A percentile compares a stretch with the other conserved stretches of the same genome.
Conservation (phyloP, 1,140 invertebrate genomes). For the Drosophila kohkoa region DNA sequence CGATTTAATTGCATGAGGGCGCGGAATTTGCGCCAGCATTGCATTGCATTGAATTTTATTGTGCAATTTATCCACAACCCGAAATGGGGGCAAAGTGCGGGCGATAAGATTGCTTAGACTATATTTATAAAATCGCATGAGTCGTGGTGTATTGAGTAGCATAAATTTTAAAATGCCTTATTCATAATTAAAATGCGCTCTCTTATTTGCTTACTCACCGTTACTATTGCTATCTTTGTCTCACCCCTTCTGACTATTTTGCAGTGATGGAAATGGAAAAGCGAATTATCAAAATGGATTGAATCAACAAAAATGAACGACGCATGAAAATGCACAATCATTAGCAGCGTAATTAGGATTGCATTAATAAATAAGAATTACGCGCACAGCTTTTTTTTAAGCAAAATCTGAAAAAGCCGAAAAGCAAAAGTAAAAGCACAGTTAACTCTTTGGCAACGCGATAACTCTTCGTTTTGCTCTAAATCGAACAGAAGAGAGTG, state of each 20-base stretch:
- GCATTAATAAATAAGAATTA: constrained; percentile 15
- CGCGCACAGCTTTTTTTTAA: background rate
- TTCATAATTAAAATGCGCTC: constrained; percentile 16
- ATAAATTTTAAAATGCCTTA: background rate
- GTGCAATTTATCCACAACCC: constrained; percentile 37
- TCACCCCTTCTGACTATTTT: constrained; percentile 16
- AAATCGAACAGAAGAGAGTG: constrained; percentile 29
- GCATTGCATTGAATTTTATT: constrained; percentile 45
- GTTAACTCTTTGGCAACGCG: constrained; percentile 30
- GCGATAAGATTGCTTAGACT: background rate
- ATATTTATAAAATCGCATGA: constrained; percentile 1
- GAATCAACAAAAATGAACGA: constrained; percentile 31
- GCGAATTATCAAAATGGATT: constrained; percentile 37
- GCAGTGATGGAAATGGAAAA: constrained; percentile 43
- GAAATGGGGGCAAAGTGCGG: background rate
- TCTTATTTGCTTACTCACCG: constrained; percentile 1
- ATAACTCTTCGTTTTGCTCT: constrained; percentile 26
- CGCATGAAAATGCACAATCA: constrained; percentile 30
- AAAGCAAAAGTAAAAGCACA: constrained; percentile 52
- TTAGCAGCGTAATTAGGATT: constrained; percentile 29
- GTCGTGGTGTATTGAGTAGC: background rate
- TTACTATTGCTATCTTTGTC: constrained; percentile 1
- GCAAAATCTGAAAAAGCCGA: background rate
- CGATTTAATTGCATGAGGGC: constrained; percentile 45
- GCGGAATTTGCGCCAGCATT: background rate